Base-by-base conservation (phyloP, 2,113 vertebrate genomes). In the Uria aalge region DNA sequence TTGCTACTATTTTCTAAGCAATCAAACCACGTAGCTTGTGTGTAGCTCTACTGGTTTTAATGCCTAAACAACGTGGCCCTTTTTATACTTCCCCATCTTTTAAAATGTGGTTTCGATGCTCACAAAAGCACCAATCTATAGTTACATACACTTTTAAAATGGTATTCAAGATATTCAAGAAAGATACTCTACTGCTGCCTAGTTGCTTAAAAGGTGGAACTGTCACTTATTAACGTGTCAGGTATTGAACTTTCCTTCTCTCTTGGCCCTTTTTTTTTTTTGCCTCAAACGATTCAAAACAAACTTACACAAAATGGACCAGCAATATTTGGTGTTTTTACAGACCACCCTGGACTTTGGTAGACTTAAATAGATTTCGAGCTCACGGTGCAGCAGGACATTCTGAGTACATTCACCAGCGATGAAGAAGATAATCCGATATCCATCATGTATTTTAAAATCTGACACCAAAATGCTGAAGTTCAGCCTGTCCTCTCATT, bases 391-490 rank as follows among this genome's bases (percentile, higher is more conserved):
- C 14, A 60, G 47, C 41, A 78, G 26, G 71, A 87, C 23, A 63
- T 80, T 88, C 30, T 77, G 27, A 91, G 38, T 43, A 23, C 0
- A 0, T 55, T 66, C 55, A 73, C 20, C 15, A 30, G 3, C 2
- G 3, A 32, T 47, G 41, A 69, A 53, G 75, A 88, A 67, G 40
- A 50, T 40, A 14, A 79, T 52, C 53, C 30, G 15, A 67, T 43
- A 72, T 26, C 52, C 47, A 57, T 57, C 43, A 48, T 2, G 1
- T 41, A 19, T 67, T 87, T 84, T 50, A 59, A 92, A 86, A 86
- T 40, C 21, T 55, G 40, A 55, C 32, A 85, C 36, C 3, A 8
- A 82, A 78, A 82, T 34, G 23, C 15, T 43, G 18, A 38, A 59
- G 27, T 78, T 90, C 64, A 73, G 38, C 30, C n/a, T 63, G 12